Percentiles rank a stretch among this genome's conserved stretches.
Conservation (phyloP, 53 echinoderm and acorn worm species). For the Henricia sp. region DNA sequence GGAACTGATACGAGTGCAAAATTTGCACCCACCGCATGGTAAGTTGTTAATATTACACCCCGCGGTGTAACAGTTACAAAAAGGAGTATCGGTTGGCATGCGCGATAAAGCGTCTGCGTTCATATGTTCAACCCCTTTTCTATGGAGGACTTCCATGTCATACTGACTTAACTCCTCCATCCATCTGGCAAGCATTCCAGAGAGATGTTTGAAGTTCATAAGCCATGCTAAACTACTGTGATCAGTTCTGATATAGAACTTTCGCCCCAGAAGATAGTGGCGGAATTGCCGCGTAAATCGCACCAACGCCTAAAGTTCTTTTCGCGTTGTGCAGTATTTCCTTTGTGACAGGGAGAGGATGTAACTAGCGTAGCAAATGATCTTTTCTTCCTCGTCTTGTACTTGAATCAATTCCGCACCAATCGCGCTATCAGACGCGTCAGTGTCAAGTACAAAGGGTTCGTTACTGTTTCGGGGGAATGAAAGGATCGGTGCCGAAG, state of each 20-base stretch:
- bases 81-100: neutral
- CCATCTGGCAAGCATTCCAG: neutral
- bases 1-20: neutral
- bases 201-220: neutral
- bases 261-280: neutral
- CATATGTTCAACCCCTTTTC: neutral
- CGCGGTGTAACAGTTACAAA: neutral
- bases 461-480: slow-evolving; percentile 9
- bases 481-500: neutral
- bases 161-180: too few species aligned
- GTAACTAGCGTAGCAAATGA: slow-evolving; percentile 6
- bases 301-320: neutral
- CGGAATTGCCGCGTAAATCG: neutral
- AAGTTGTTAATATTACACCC: neutral
- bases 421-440: slow-evolving; percentile 8
- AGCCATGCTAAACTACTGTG: neutral
- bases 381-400: slow-evolving; percentile 6
- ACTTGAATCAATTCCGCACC: slow-evolving; percentile 9
- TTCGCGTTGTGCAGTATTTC: neutral
- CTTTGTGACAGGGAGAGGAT: neutral
- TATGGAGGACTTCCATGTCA: neutral
- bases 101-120: neutral
- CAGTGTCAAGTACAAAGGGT: neutral
- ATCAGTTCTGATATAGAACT: neutral
- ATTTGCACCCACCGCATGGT: neutral